These are phyloP conservation scores for Amiota minor DNA, from an alignment of 2,888 invertebrate genomes.

Conservation along the genomic window DNA sequence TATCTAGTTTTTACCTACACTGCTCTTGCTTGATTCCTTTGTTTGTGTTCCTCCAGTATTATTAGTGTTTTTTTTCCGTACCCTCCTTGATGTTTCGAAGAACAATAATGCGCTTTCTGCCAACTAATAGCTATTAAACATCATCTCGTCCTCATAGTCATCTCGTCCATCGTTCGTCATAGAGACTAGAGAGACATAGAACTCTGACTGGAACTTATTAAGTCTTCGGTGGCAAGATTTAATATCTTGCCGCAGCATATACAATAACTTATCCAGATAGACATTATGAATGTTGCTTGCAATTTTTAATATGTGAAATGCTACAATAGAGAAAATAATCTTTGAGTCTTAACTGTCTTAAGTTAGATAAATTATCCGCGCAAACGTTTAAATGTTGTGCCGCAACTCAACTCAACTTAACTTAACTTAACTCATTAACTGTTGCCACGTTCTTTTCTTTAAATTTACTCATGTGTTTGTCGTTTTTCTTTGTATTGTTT, in stretches of 20 bases:
- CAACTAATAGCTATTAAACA: conserved; percentile 50
- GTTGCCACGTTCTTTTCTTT: conserved; percentile 3
- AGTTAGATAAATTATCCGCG: conserved; percentile 23
- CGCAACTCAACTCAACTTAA: neutral
- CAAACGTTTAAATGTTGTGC: conserved; percentile 16
- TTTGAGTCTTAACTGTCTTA: conserved; percentile 1
- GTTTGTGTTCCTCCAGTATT: conserved; percentile 30
- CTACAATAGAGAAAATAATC: neutral
- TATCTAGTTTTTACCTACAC: neutral
- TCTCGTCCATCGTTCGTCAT: conserved; percentile 16
- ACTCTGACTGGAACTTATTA: conserved; percentile 59
- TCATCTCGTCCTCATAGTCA: conserved; percentile 42
- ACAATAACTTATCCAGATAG: conserved; percentile 5
- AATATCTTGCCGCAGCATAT: conserved; percentile 34
- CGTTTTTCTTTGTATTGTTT: neutral
- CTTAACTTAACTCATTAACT: conserved; percentile 4
- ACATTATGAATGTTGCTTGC: conserved; percentile 15
- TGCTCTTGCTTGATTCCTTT: conserved; percentile 31
- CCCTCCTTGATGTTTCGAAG: neutral
- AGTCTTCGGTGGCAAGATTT: conserved; percentile 39
- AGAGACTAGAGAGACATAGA: conserved; percentile 37
- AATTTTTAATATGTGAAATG: conserved; percentile 11
- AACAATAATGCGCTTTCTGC: conserved; percentile 42
- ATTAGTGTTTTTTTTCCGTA: too few species aligned
- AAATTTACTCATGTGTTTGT: neutral